A percentile compares a stretch with the other conserved stretches of the same genome.
These are phyloP conservation scores for Diaprepes abbreviatus DNA, from an alignment of 2,888 invertebrate genomes.

Conservation along the genomic window DNA sequence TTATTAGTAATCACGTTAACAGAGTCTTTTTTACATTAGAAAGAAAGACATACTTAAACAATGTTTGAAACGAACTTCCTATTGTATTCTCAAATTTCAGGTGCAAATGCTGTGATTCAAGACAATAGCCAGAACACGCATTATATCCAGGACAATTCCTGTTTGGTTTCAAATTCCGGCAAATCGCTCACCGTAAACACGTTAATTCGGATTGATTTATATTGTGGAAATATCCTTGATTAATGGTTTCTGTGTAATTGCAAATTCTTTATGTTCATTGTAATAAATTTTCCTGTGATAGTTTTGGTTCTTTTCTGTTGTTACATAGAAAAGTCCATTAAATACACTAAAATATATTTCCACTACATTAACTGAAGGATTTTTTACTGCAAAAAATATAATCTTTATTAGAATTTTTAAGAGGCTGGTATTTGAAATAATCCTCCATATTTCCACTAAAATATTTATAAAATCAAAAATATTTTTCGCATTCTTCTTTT, in stretches of 20 bases:
- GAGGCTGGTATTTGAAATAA: too few species aligned
- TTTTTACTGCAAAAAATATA: too few species aligned
- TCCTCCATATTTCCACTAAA: too few species aligned
- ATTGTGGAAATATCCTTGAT: slow-evolving; percentile 64
- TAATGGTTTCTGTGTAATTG: slow-evolving; percentile 65
- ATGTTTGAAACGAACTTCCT: too few species aligned
- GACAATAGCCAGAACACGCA: slow-evolving; percentile 5
- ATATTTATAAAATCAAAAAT: too few species aligned
- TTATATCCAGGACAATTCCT: slow-evolving; percentile 58
- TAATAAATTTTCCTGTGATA: slow-evolving; percentile 25
- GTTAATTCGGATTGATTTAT: slow-evolving; percentile 67
- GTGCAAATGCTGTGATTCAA: background rate
- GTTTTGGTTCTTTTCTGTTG: background rate
- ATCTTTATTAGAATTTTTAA: too few species aligned
- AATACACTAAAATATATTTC: background rate
- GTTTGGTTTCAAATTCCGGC: slow-evolving; percentile 63
- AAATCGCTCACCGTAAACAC: slow-evolving; percentile 63
- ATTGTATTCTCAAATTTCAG: too few species aligned
- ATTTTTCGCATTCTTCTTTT: too few species aligned
- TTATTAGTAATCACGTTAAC: too few species aligned
- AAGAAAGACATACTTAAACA: too few species aligned
- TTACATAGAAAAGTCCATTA: background rate
- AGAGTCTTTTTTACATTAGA: too few species aligned
- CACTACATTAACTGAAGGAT: too few species aligned
- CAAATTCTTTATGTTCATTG: slow-evolving; percentile 65